A percentile compares a stretch with the other conserved stretches of the same genome.
These are phyloP conservation scores for Entomyzon cyanotis DNA, from an alignment of 2,113 vertebrate species.

Conservation along the genomic window DNA sequence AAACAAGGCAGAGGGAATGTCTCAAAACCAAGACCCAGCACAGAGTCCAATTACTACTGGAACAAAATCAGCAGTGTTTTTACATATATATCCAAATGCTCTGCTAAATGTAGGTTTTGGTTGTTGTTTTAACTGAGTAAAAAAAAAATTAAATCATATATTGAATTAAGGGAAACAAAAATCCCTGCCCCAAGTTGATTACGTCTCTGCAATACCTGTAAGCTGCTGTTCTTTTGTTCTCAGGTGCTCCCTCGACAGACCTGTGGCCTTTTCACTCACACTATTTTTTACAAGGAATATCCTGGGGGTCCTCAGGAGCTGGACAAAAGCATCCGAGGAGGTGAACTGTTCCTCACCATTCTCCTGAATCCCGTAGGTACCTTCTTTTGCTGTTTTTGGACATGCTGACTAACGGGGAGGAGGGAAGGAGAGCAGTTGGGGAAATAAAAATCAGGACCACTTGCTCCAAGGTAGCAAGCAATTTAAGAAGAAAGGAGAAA, in stretches of 20 bases:
- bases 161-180: not conserved
- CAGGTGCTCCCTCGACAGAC: constrained; percentile 98
- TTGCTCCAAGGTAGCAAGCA: not conserved
- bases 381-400: not conserved
- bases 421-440: not conserved
- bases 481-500: not conserved
- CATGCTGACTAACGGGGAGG: not conserved
- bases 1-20: not conserved
- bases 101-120: not conserved
- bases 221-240: not conserved
- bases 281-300: constrained; percentile 98
- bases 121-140: not conserved
- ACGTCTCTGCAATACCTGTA: not conserved
- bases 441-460: not conserved
- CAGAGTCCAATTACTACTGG: not conserved
- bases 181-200: not conserved
- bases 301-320: constrained; percentile 94
- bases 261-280: constrained; percentile 97
- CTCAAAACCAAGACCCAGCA: not conserved
- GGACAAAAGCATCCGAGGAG: constrained; percentile 94
- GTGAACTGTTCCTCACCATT: constrained; percentile 95
- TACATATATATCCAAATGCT: not conserved
- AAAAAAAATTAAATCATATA: not conserved
- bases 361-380: constrained; percentile 94
- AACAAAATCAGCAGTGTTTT: not conserved